Percentiles rank a stretch among this genome's conserved stretches.
phyloP scores from a whole-genome alignment of 2,113 vertebrate genomes.

The Elanoides forficatus region DNA sequence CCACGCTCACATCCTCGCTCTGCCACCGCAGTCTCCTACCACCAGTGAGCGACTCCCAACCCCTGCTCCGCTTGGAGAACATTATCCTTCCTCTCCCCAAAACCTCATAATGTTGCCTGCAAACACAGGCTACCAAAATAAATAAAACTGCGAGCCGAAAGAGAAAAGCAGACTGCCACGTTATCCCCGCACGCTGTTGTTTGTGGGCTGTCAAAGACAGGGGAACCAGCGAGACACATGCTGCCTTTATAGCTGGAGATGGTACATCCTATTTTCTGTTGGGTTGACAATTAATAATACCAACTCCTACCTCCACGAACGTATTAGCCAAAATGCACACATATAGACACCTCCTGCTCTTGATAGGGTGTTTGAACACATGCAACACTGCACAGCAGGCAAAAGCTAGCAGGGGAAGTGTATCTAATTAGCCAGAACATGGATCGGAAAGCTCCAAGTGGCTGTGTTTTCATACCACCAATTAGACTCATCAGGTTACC shows the following conservation, averaged over 20 bases:
- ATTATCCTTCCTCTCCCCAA: background rate
- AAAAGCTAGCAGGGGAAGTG: background rate
- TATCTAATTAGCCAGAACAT: constrained; percentile 10
- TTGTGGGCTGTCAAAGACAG: accelerated
- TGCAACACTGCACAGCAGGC: background rate
- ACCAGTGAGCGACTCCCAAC: background rate
- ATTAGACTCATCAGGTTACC: constrained; percentile 32
- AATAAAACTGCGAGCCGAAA: background rate
- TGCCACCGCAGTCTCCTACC: background rate
- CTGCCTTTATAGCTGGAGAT: background rate
- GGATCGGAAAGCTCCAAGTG: background rate
- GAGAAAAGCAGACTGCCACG: accelerated
- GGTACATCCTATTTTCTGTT: background rate
- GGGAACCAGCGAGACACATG: accelerated
- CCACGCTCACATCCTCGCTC: background rate
- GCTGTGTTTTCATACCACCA: constrained; percentile 20
- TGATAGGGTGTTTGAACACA: background rate
- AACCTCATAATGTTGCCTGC: background rate
- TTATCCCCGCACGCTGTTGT: accelerated
- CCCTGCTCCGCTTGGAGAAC: background rate
- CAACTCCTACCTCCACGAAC: background rate
- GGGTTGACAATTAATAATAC: background rate
- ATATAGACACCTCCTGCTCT: background rate
- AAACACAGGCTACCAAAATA: background rate
- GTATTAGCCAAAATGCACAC: background rate